Evolutionary conservation across 2,113 vertebrate species (phyloP), one percentile per base, ranked within the genome.

Genomic region (Takifugu flavidus): DNA sequence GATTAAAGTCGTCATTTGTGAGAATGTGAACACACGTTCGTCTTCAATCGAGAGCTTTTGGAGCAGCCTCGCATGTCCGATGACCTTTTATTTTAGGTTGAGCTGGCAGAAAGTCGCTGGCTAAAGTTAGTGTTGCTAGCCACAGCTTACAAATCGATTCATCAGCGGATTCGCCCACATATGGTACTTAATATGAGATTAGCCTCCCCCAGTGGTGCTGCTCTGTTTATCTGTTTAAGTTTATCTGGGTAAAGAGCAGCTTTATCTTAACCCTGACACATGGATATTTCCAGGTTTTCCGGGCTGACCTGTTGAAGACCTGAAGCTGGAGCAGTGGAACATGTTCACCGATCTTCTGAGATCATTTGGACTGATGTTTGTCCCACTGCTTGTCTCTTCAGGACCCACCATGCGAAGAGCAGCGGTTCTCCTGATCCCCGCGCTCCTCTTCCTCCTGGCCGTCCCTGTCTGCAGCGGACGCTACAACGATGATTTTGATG

Each of bases 401-500:
- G 88, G 56, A 68, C 25, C 28, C 70, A 77, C 27, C 49, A 92
- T 92, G 91, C 74, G 60, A 25, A 59, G 75, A 49, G 13, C 34
- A 13, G 4, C 65, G 68, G 45, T 85, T 62, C 72, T 90, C 27
- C 71, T 89, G 49, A 67, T 89, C 12, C 82, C 89, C 0, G 29
- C 66, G 0, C 78, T 91, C 15, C 83, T 91, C 49, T 77, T 91
- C 52, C 76, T 91, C 56, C 76, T 90, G 74, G 84, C 71, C 20
- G 44, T 89, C 4, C 90, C 89, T 0, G 68, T 68, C 55, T 82
- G 88, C 57, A 85, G 73, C 60, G 89, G 87, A 20, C 87, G 88
- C 68, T 96, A 97, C 81, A 90, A 86, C 4, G 94, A 96, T 20
- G 95, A 98, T 20, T 99, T 98, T 75, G 96, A 98, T 2, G 96